These are phyloP conservation scores for Polietes domitor DNA, from an alignment of 2,888 invertebrate species.

Conservation along the genomic window DNA sequence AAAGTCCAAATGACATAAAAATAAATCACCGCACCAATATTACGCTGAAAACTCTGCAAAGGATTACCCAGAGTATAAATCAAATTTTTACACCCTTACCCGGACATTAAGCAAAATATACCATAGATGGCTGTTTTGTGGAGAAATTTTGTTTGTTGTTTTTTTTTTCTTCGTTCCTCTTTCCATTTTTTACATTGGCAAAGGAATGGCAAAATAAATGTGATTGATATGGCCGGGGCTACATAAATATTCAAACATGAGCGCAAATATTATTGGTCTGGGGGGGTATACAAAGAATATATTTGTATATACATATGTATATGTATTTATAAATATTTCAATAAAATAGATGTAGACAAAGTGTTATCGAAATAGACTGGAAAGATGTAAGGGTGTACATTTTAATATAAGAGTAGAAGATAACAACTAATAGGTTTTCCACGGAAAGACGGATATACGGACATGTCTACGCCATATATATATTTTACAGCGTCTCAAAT, in stretches of 20 bases:
- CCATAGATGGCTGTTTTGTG: not conserved
- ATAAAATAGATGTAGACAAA: not conserved
- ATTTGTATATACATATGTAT: not conserved
- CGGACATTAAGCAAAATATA: not conserved
- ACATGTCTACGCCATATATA: too few species aligned
- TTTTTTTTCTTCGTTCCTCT: too few species aligned
- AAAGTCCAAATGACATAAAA: slow-evolving; percentile 12
- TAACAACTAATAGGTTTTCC: too few species aligned
- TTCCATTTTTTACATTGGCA: too few species aligned
- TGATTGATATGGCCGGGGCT: slow-evolving; percentile 3
- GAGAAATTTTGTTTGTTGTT: not conserved
- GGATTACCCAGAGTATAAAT: slow-evolving; percentile 34
- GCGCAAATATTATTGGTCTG: slow-evolving; percentile 3
- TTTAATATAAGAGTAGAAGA: too few species aligned
- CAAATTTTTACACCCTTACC: not conserved
- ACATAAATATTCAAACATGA: slow-evolving; percentile 17
- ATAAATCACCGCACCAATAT: slow-evolving; percentile 34
- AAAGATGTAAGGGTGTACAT: too few species aligned
- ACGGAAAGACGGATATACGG: too few species aligned
- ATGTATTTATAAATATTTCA: too few species aligned
- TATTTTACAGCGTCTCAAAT: too few species aligned
- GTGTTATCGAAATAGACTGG: too few species aligned
- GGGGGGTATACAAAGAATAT: not conserved
- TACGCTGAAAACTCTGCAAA: slow-evolving; percentile 27
- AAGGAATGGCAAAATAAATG: slow-evolving; percentile 21